Evolutionary conservation across 2,888 invertebrate genomes (phyloP).

Genomic region (Metacarcinus magister): DNA sequence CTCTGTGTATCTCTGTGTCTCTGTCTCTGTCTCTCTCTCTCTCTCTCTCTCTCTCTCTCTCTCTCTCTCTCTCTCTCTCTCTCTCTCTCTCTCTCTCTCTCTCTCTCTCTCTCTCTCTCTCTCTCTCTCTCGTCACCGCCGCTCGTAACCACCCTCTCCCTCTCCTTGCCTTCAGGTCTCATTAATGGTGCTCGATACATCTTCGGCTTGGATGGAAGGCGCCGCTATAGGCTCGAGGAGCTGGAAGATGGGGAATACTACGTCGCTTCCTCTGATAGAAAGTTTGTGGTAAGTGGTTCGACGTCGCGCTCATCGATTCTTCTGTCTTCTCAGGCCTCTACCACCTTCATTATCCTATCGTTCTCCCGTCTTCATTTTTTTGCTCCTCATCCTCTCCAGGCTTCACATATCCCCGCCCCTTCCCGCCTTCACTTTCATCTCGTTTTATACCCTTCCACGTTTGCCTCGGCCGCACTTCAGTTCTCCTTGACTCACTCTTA

Average conservation of each 20-base stretch:
- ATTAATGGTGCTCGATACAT: constrained; percentile 86
- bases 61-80: constrained; percentile 15
- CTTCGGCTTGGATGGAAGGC: constrained; percentile 95
- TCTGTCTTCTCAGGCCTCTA: too few relatives aligned
- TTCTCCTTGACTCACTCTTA: background rate
- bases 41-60: background rate
- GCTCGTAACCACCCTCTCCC: background rate
- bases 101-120: background rate
- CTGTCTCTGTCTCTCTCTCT: too few relatives aligned
- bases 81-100: background rate
- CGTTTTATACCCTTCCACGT: background rate
- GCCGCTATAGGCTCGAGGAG: constrained; percentile 93
- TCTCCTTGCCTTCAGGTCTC: constrained; percentile 71
- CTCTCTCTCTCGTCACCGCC: background rate
- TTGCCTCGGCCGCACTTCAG: background rate
- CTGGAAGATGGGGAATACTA: constrained; percentile 96
- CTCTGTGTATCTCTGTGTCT: too few relatives aligned
- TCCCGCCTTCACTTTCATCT: background rate
- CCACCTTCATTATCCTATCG: background rate
- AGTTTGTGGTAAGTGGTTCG: constrained; percentile 91
- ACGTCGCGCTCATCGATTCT: background rate
- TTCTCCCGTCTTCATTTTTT: background rate
- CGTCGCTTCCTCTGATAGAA: constrained; percentile 96
- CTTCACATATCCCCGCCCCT: background rate
- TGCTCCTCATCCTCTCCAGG: background rate